phyloP scores from a whole-genome alignment of 1,140 invertebrate genomes.

The Saccostrea cuccullata region DNA sequence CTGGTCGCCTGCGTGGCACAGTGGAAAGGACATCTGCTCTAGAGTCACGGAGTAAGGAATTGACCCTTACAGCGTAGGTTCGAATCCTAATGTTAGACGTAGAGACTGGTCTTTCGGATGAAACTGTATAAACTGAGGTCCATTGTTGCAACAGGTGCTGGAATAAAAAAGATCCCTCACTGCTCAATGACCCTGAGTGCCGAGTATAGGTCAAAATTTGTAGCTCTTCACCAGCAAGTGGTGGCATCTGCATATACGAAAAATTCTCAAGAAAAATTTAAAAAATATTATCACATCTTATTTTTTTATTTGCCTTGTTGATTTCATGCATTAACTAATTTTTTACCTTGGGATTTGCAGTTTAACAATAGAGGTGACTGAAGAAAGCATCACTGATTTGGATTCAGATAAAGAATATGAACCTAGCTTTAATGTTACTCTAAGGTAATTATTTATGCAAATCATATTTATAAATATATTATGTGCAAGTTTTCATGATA shows the following conservation, averaged over 20 bases:
- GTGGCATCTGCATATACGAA: too few relatives aligned
- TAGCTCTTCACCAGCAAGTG: neutral
- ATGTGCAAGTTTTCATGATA: too few relatives aligned
- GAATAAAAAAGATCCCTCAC: too few relatives aligned
- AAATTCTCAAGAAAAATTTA: neutral
- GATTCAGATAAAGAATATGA: conserved; percentile 4
- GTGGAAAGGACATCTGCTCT: neutral
- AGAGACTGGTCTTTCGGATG: too few relatives aligned
- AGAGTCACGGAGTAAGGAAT: too few relatives aligned
- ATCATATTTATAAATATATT: neutral
- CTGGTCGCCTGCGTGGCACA: neutral
- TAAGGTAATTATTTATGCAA: neutral
- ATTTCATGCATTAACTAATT: neutral
- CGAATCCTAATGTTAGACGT: too few relatives aligned
- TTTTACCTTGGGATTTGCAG: neutral
- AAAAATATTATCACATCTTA: neutral
- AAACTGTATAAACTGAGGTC: too few relatives aligned
- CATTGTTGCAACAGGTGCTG: too few relatives aligned
- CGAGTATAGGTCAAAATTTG: too few relatives aligned
- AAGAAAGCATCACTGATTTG: neutral
- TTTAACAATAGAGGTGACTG: neutral
- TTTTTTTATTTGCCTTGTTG: neutral
- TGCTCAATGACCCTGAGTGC: too few relatives aligned
- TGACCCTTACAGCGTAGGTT: too few relatives aligned
- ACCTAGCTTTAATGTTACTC: neutral